Evolutionary conservation across 2,888 invertebrate species (phyloP), one percentile per base, ranked within the genome.

Genomic region (Linnaemya vulpina): DNA sequence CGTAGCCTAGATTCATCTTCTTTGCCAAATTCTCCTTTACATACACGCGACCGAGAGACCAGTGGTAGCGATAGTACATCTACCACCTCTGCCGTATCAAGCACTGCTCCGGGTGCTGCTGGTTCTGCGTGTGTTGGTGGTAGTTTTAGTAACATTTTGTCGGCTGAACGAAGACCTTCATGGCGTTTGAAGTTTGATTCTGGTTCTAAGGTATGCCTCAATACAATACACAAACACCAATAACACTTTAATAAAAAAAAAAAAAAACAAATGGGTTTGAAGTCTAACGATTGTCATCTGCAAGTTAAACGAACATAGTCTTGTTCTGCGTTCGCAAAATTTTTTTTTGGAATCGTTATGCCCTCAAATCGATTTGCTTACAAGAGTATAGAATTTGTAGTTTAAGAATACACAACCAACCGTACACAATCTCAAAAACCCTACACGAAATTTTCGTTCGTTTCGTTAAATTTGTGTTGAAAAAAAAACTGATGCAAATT

Each of bases 131-230:
- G 78, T 78, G 77, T 68, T 25, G 62, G 58, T 67, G 58, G 83
- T 79, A 83, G 82, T 77, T 62, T 77, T 81, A 82, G 49, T 80
- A 78, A 75, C 78, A 78, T 65, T 87, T 65, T 84, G 87, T 87
- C 90, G 84, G 90, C 91, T 46, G 97, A 97, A 93, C 95, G 97
- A 89, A 95, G 97, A 91, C 97, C 98, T 55, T 97, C 97, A 89
- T 98, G 98, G 98, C 95, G 97, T 92, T 94, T 98, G 90, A 95
- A 96, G 92, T 96, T 97, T 93, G 97, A 97, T 94, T 96, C 96
- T 93, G 94, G 95, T 93, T 96, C 96, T 94, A 98, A 97, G 97
- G 97, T 97, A 94, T 90, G 90, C 46, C 70, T 76, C 67, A 51
- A 73, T 58, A 67, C 75, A 80, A 58, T 67, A 68, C 67, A 84